Evolutionary conservation across 2,113 vertebrate genomes (phyloP).

Genomic region (Podocnemis expansa): DNA sequence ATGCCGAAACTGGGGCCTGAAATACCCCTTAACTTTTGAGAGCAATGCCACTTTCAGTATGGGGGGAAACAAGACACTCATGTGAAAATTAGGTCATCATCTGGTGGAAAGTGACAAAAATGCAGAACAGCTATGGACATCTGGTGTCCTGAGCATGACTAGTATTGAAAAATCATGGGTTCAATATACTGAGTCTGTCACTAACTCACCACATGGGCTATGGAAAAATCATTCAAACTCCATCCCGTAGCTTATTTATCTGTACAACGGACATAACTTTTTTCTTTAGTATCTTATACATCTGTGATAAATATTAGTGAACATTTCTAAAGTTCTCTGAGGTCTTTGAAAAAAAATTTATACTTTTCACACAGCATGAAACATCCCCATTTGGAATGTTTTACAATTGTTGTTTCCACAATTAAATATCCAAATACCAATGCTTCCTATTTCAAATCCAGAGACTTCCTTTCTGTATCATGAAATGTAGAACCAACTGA

Average conservation of each 20-base stretch:
- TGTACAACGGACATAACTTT: background rate
- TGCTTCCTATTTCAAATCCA: background rate
- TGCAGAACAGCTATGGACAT: background rate
- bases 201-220: background rate
- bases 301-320: too few species aligned
- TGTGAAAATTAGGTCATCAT: background rate
- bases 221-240: background rate
- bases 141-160: background rate
- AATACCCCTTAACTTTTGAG: background rate
- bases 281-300: background rate
- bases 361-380: too few species aligned
- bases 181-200: background rate
- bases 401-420: too few species aligned
- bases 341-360: too few species aligned
- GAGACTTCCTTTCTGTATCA: background rate
- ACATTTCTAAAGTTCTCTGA: too few species aligned
- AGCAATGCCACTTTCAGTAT: background rate
- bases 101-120: fast-evolving
- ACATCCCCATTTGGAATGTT: too few species aligned
- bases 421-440: background rate
- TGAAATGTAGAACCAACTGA: background rate
- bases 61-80: background rate
- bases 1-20: background rate
- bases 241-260: background rate
- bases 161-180: background rate